These are phyloP conservation scores for Cheilosia variabilis DNA, from an alignment of 2,888 invertebrate genomes.

Conservation along the genomic window DNA sequence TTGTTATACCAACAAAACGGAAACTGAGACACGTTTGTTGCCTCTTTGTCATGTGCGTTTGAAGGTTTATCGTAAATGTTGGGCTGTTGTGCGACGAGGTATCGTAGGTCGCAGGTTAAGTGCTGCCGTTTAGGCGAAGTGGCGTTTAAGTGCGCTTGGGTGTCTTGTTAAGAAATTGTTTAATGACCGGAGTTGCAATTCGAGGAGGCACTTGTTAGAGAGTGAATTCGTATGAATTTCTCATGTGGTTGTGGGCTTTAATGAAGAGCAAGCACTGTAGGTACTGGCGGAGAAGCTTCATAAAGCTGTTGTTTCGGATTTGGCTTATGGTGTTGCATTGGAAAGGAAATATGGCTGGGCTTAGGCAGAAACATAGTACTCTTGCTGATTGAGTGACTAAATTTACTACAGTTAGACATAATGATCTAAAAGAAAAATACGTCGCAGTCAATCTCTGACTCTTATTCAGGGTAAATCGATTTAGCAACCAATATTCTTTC, in stretches of 20 bases:
- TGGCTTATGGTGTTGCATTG: too few relatives aligned
- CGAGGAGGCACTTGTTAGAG: background rate
- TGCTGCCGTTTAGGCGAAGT: conserved; percentile 37
- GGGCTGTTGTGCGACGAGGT: background rate
- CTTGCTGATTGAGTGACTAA: too few relatives aligned
- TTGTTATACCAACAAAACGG: conserved; percentile 48
- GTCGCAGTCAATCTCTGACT: too few relatives aligned
- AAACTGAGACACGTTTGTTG: conserved; percentile 56
- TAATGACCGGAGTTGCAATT: conserved; percentile 4
- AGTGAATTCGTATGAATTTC: conserved; percentile 7
- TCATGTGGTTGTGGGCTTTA: background rate
- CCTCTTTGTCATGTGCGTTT: conserved; percentile 49
- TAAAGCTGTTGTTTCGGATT: too few relatives aligned
- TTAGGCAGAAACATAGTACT: too few relatives aligned
- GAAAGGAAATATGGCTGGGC: too few relatives aligned
- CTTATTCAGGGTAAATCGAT: too few relatives aligned
- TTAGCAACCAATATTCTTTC: too few relatives aligned
- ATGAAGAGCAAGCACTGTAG: too few relatives aligned
- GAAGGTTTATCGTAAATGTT: conserved; percentile 22
- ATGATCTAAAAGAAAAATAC: too few relatives aligned
- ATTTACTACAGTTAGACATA: too few relatives aligned
- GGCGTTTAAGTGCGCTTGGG: conserved; percentile 49
- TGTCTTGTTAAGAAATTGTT: conserved; percentile 32
- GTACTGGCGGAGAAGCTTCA: too few relatives aligned
- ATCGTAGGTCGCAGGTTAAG: conserved; percentile 56